These are phyloP conservation scores for Heterochromis multidens DNA, from an alignment of 2,113 vertebrate genomes.

Conservation along the genomic window DNA sequence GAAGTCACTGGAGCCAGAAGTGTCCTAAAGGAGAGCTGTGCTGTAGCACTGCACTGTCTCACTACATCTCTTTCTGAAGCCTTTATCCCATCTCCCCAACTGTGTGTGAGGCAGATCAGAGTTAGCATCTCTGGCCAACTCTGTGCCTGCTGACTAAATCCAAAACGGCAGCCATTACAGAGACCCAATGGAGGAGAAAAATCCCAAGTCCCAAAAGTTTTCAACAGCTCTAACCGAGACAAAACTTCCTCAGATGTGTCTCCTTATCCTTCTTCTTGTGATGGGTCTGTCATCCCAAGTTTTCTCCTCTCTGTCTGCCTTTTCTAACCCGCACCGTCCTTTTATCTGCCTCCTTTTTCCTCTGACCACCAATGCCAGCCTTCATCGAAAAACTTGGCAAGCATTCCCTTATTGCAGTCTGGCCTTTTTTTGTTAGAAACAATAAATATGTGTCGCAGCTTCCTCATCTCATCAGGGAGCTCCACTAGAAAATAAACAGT, in stretches of 20 bases:
- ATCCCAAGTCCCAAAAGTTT: conserved; percentile 58
- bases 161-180: conserved; percentile 66
- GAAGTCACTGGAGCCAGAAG: conserved; percentile 13
- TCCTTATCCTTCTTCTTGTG: background rate
- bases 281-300: conserved; percentile 41
- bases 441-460: background rate
- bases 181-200: conserved; percentile 60
- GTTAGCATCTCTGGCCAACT: conserved; percentile 49
- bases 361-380: background rate
- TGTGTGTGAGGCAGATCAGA: conserved; percentile 64
- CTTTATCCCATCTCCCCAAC: conserved; percentile 9
- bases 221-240: conserved; percentile 30
- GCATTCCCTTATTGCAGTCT: background rate
- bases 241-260: conserved; percentile 22
- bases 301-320: conserved; percentile 12
- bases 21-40: conserved; percentile 1
- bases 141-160: conserved; percentile 57
- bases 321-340: background rate
- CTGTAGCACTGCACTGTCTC: background rate
- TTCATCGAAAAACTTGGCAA: background rate
- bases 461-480: conserved; percentile 4
- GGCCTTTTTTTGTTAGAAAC: background rate
- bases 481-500: conserved; percentile 22
- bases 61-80: conserved; percentile 25
- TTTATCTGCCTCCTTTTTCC: background rate